Conservation (phyloP, 2,888 invertebrate genomes). For the Crocallis elinguaria region DNA sequence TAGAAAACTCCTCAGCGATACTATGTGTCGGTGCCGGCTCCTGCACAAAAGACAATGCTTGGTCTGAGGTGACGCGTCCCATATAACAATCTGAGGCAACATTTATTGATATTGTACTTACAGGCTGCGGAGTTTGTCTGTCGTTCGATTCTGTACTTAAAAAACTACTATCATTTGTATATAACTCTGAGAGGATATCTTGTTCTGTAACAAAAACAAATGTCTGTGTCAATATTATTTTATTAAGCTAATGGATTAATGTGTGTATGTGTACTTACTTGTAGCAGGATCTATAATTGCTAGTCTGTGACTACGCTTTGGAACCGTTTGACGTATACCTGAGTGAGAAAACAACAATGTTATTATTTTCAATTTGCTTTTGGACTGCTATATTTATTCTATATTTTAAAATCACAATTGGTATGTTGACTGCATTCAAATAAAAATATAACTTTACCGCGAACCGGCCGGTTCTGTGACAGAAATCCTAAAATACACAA, state of each 20-base stretch:
- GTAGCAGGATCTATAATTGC: slow-evolving; percentile 74
- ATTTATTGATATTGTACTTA: slow-evolving; percentile 49
- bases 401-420: too few relatives aligned
- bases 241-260: too few relatives aligned
- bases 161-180: slow-evolving; percentile 64
- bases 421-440: too few relatives aligned
- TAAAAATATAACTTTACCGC: too few relatives aligned
- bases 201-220: slow-evolving; percentile 67
- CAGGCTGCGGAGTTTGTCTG: slow-evolving; percentile 81
- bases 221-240: too few relatives aligned
- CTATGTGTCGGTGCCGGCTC: slow-evolving; percentile 62
- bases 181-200: slow-evolving; percentile 79
- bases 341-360: slow-evolving; percentile 32
- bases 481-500: too few relatives aligned
- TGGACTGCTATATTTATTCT: too few relatives aligned
- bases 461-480: too few relatives aligned
- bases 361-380: too few relatives aligned
- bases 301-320: slow-evolving; percentile 69
- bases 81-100: background rate
- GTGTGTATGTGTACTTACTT: slow-evolving; percentile 62
- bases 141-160: slow-evolving; percentile 77
- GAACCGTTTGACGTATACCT: slow-evolving; percentile 66
- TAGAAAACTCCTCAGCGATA: slow-evolving; percentile 77
- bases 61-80: background rate
- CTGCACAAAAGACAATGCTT: slow-evolving; percentile 37